Base-by-base conservation (phyloP, 2,797 vertebrate species). In the Hafferia zeledoni region DNA sequence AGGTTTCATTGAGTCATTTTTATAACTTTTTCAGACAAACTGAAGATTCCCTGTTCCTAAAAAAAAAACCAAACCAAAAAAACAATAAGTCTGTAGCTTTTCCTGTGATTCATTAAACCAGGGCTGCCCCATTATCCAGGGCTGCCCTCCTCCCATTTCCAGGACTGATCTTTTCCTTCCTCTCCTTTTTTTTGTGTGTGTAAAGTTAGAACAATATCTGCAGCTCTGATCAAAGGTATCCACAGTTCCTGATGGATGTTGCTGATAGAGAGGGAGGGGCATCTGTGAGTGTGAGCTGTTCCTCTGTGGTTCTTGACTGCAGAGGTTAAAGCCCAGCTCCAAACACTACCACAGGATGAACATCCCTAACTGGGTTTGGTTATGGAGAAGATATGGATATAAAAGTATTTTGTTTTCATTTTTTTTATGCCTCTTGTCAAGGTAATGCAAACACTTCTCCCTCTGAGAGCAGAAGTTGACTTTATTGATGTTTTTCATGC, bases 121-220 rank as follows among this genome's bases (percentile, higher is more conserved):
- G 55, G 91, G 61, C 82, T 57, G 74, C 85, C 78, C 76, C 50
- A 33, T 96, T 95, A 93, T 95, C 82, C 93, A 87, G 90, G 88
- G 83, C 90, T 55, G 20, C 88, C 95, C 97, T 93, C 95, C 97
- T 93, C 97, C 89, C 94, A 94, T 91, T 98, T 97, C 97, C 97
- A 96, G 97, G 96, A 91, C 75, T 93, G 84, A 94, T 95, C 96
- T 94, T 95, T 98, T 98, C 98, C 98, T 98, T 98, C 98, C 98
- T 96, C 43, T 74, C 82, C 33, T 89, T 89, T 90, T 85, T 79
- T 69, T 53, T 77, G 90, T 91, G 6, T 69, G 47, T 86, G 41
- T 90, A 57, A 93, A 94, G 72, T 77, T 78, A 92, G 85, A 93
- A 85, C 71, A 89, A 52, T 95, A 83, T 96, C 93, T 92, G 92